These are phyloP conservation scores for Bursaphelenchus mucronatus DNA, from an alignment of 1,140 invertebrate species.

Conservation along the genomic window DNA sequence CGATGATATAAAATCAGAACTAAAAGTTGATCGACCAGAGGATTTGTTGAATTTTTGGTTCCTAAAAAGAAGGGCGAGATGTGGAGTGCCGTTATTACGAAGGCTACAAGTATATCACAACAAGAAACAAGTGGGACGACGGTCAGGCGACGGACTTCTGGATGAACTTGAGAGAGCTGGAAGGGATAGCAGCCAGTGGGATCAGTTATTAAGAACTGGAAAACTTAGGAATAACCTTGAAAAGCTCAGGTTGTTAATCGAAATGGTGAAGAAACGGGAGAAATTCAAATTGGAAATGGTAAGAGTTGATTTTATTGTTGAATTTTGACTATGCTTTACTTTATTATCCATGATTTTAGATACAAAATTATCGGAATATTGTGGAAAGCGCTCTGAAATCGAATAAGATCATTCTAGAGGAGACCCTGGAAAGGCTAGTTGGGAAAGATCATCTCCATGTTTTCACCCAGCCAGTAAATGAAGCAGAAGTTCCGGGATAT, in stretches of 20 bases:
- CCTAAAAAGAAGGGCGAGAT: slow-evolving; percentile 84
- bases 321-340: slow-evolving; percentile 13
- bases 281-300: slow-evolving; percentile 39
- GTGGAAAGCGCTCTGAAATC: slow-evolving; percentile 34
- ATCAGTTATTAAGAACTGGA: slow-evolving; percentile 12
- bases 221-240: slow-evolving; percentile 34
- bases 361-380: slow-evolving; percentile 35
- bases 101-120: slow-evolving; percentile 64
- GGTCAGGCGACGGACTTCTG: slow-evolving; percentile 14
- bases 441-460: slow-evolving; percentile 42
- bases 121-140: slow-evolving; percentile 23
- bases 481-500: slow-evolving; percentile 43
- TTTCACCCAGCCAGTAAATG: slow-evolving; percentile 36
- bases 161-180: neutral
- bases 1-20: slow-evolving; percentile 29
- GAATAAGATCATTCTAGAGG: slow-evolving; percentile 10
- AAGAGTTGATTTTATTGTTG: slow-evolving; percentile 25
- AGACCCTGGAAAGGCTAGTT: slow-evolving; percentile 39
- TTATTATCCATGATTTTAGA: slow-evolving; percentile 13
- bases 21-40: slow-evolving; percentile 30
- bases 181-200: neutral
- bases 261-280: slow-evolving; percentile 44
- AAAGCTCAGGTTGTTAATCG: slow-evolving; percentile 33
- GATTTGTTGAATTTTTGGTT: slow-evolving; percentile 70
- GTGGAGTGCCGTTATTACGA: slow-evolving; percentile 86